These are phyloP conservation scores for Macrophya alboannulata DNA, from an alignment of 2,888 invertebrate genomes.

Conservation along the genomic window DNA sequence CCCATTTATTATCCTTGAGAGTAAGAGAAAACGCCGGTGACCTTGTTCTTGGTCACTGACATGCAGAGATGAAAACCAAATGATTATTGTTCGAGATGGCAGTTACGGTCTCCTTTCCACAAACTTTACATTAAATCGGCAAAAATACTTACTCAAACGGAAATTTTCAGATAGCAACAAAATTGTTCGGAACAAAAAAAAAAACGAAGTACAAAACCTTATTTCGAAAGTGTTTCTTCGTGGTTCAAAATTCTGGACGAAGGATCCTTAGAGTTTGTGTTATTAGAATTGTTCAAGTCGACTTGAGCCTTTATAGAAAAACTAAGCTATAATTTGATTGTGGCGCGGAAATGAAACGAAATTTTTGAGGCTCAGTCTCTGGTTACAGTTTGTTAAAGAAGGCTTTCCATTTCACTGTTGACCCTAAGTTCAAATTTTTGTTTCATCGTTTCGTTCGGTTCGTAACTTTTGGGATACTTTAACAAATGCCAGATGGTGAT, in stretches of 20 bases:
- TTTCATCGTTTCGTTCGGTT: neutral
- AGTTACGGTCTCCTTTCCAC: neutral
- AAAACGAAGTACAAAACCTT: neutral
- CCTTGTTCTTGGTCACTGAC: constrained; percentile 17
- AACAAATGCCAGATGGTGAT: neutral
- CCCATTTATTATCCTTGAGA: constrained; percentile 25
- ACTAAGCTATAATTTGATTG: neutral
- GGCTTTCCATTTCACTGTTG: neutral
- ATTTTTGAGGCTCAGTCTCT: neutral
- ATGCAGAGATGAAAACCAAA: neutral
- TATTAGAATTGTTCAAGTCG: neutral
- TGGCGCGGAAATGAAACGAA: neutral
- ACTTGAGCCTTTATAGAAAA: neutral
- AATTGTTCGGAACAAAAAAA: neutral
- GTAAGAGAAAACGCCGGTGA: neutral
- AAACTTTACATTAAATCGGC: neutral
- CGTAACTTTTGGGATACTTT: neutral
- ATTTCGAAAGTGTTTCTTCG: neutral
- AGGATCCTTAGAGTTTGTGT: neutral
- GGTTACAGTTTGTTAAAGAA: neutral
- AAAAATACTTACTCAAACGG: neutral
- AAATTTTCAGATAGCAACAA: neutral
- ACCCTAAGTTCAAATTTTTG: neutral
- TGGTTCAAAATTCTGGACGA: neutral
- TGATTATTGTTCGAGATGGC: neutral